Evolutionary conservation across 1,140 invertebrate species (phyloP).

Genomic region (Mercenaria mercenaria): DNA sequence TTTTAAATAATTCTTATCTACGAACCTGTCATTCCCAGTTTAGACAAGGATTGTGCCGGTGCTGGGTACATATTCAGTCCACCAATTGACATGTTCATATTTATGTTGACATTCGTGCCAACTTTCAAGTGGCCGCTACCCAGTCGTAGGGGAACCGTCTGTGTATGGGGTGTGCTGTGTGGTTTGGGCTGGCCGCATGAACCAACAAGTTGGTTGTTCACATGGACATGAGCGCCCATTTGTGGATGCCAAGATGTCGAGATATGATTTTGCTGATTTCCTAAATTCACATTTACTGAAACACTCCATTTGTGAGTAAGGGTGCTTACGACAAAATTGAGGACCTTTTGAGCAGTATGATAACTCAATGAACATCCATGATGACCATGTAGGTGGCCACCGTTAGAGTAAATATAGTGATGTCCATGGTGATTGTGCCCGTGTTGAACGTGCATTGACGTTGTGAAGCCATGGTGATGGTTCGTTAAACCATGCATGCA

Average conservation of each 20-base stretch:
- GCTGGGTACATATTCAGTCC: constrained; percentile 35
- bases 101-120: not conserved
- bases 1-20: too few relatives aligned
- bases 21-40: constrained; percentile 6
- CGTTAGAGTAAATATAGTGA: constrained; percentile 42
- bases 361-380: constrained; percentile 40
- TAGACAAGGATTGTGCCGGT: not conserved
- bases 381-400: constrained; percentile 41
- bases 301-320: constrained; percentile 36
- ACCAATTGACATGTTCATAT: constrained; percentile 42
- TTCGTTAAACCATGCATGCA: constrained; percentile 53
- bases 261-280: not conserved
- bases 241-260: constrained; percentile 59
- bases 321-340: constrained; percentile 45
- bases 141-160: not conserved
- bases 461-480: constrained; percentile 58
- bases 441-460: constrained; percentile 40
- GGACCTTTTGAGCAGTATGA: not conserved
- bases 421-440: constrained; percentile 50
- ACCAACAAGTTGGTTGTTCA: constrained; percentile 30
- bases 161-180: not conserved
- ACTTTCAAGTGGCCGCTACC: not conserved
- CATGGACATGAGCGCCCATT: not conserved
- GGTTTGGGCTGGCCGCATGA: constrained; percentile 8
- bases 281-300: not conserved